These are phyloP conservation scores for Danionella cerebrum DNA, from an alignment of 2,113 vertebrate genomes.

Conservation along the genomic window DNA sequence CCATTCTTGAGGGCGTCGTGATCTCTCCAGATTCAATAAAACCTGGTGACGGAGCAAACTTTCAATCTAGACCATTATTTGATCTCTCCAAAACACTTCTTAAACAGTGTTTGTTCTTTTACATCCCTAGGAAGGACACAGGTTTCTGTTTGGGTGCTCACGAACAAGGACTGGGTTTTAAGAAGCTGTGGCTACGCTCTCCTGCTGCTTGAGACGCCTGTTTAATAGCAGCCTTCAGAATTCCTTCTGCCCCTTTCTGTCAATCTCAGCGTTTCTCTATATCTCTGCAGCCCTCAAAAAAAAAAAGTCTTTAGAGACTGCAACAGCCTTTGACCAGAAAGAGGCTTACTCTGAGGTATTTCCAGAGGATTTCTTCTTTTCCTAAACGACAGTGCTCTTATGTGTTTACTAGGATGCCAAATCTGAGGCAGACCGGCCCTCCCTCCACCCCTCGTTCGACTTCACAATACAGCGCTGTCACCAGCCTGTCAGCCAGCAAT, in stretches of 20 bases:
- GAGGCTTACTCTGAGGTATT: constrained; percentile 66
- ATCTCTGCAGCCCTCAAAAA: constrained; percentile 47
- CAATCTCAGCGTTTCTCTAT: constrained; percentile 33
- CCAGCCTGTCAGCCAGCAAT: constrained; percentile 52
- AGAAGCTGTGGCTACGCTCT: constrained; percentile 28
- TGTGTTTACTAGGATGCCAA: constrained; percentile 58
- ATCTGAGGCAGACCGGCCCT: constrained; percentile 57
- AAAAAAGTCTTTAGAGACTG: constrained; percentile 53
- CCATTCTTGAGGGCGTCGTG: constrained; percentile 2
- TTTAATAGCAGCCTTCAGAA: constrained; percentile 12
- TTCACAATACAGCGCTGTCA: constrained; percentile 59
- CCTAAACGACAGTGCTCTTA: constrained; percentile 57
- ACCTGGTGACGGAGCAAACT: no score
- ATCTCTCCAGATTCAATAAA: constrained; percentile 17
- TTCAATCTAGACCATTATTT: no score
- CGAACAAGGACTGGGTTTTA: constrained; percentile 1
- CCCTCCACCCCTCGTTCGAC: constrained; percentile 48
- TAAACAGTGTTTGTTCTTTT: neutral
- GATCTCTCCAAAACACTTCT: neutral
- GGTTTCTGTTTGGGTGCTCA: neutral
- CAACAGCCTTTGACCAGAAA: constrained; percentile 55
- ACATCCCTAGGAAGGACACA: neutral
- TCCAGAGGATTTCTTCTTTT: constrained; percentile 64
- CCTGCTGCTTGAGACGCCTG: constrained; percentile 29
- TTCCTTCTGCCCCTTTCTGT: neutral